Percentiles rank a stretch among this genome's conserved stretches.
phyloP scores from a whole-genome alignment of 2,888 invertebrate species.

The Dusona sp. region DNA sequence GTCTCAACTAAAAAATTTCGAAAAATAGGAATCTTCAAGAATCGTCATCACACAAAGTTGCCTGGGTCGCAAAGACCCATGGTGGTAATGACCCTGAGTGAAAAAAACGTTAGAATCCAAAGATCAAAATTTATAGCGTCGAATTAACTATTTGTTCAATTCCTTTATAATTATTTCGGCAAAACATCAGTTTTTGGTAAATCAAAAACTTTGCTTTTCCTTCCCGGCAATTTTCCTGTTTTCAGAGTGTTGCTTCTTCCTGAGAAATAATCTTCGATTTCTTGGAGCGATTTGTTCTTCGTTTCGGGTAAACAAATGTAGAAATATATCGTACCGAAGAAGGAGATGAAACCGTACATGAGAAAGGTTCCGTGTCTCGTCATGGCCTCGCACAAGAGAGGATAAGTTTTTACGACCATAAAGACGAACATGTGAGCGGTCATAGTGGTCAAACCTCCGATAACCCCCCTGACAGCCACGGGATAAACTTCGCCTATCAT shows the following conservation, averaged over 20 bases:
- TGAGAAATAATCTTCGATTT: conserved; percentile 90
- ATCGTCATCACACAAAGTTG: not conserved
- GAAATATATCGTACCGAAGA: conserved; percentile 87
- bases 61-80: not conserved
- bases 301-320: conserved; percentile 89
- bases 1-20: not conserved
- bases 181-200: conserved; percentile 79
- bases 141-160: not conserved
- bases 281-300: conserved; percentile 89
- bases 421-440: conserved; percentile 88
- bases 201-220: conserved; percentile 75
- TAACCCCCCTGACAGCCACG: conserved; percentile 88
- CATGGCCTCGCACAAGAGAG: conserved; percentile 85
- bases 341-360: conserved; percentile 87
- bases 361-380: conserved; percentile 88
- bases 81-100: not conserved
- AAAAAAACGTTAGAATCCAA: not conserved
- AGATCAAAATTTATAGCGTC: not conserved
- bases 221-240: conserved; percentile 73
- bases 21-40: not conserved
- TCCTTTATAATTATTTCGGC: conserved; percentile 71
- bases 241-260: conserved; percentile 87
- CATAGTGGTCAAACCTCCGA: conserved; percentile 89
- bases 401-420: conserved; percentile 89
- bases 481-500: conserved; percentile 92